Base-by-base conservation (phyloP, 2,797 vertebrate species). In the Lithobates sylvaticus region DNA sequence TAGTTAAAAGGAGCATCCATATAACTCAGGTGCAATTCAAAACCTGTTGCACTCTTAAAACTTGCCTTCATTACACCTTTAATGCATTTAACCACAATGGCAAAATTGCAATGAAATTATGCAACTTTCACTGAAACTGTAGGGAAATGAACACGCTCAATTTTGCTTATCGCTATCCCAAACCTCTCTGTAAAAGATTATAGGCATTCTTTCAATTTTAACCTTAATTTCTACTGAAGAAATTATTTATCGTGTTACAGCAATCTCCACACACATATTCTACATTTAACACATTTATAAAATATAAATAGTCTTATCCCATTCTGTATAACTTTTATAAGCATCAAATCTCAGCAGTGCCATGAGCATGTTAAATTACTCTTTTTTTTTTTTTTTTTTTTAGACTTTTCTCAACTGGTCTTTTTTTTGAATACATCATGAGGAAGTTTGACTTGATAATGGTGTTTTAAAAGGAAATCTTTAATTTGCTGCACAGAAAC, bases 401-500 rank as follows among this genome's bases (percentile, higher is more conserved):
- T n/a, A n/a, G n/a, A 67, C 36, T 36, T 73, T 10, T 73, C 3
- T 39, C 54, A 47, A 13, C 72, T 1, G 3, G 36, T 65, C 64
- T 83, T 64, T 39, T 68, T 29, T 78, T 21, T 61, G 34, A 61
- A 77, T 70, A 84, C 32, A 84, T 32, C 65, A 68, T 50, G 32
- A 42, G 47, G 47, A 77, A 70, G 23, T 54, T 76, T 84, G 39
- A 77, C 74, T 77, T 84, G 65, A 70, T 68, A 84, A 84, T 84
- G 65, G 74, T 26, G 44, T 84, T 76, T 77, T 77, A 84, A 77
- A 67, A 70, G 65, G 83, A 84, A 84, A 77, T 84, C 65, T 76
- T 84, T 84, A 76, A 76, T 84, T 69, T 69, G 73, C 74, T 54
- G 29, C 29, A 75, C 58, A 65, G 72, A 29, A 83, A 75, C 81